Evolutionary conservation across 2,888 invertebrate species (phyloP), one percentile per base, ranked within the genome.

Genomic region (Leptopilina syphax): DNA sequence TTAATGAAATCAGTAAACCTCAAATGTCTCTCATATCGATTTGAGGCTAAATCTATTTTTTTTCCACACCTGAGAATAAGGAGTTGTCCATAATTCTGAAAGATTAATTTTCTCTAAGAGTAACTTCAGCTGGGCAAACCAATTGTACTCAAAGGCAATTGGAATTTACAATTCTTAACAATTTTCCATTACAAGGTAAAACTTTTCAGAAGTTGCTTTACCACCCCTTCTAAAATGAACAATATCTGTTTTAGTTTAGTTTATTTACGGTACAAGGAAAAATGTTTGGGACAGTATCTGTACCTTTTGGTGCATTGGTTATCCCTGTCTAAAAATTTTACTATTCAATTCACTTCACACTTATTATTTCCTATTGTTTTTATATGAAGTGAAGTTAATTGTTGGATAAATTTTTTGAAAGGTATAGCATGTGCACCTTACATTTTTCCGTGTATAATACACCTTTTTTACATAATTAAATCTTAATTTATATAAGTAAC

Each of bases 111-210:
- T 54, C 3, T 13, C 54, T 1, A 54, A 10, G 3, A 54, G 54
- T 6, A 7, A 2, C 4, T 54, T 54, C 9, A 54, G 5, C 13
- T 54, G 54, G 3, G 8, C 9, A 54, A 54, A 4, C 54, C 54
- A 54, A 12, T 9, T 12, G 54, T 54, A 54, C 13, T 54, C 1
- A 54, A 10, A 12, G 13, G 9, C 66, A 77, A 54, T 77, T 67
- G 12, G 76, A 9, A 5, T 76, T 76, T 44, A 60, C 76, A 34
- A 76, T 34, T 76, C 44, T 44, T 8, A 76, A 34, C 1, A 54
- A n/a, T 4, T 70, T 10, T 18, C 50, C 18, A 18, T 50, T n/a
- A 47, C 47, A n/a, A 27, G n/a, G 50, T n/a, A 70, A 70, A 18
- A 18, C 18, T 54, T 47, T 70, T 47, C 50, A 18, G 50, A 13